phyloP scores from a whole-genome alignment of 2,797 vertebrate species.

The Helostoma temminkii region DNA sequence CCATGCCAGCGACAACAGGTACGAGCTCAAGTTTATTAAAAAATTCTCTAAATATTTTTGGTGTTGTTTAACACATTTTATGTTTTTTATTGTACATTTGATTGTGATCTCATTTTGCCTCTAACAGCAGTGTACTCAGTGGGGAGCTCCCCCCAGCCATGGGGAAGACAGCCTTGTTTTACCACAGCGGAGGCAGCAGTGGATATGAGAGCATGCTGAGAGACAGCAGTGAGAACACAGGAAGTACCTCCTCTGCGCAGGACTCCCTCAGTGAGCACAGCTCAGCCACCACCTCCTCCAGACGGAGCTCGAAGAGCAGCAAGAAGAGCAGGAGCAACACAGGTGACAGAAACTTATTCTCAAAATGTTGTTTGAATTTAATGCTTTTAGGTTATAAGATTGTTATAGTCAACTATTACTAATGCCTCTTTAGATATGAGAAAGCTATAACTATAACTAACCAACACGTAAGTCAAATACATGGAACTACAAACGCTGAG shows the following conservation, averaged over 20 bases:
- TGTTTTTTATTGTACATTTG: not conserved
- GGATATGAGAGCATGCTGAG: conserved; percentile 98
- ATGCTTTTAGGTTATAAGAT: too few relatives aligned
- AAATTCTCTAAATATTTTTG: not conserved
- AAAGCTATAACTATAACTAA: too few relatives aligned
- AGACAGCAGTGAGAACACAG: conserved; percentile 97
- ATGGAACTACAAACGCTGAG: not conserved
- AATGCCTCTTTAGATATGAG: too few relatives aligned
- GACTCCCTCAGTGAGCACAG: conserved; percentile 98
- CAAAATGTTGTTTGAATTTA: not conserved
- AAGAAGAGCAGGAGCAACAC: conserved; percentile 93
- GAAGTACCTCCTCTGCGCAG: conserved; percentile 93
- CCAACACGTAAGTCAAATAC: too few relatives aligned
- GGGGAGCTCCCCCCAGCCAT: conserved; percentile 96
- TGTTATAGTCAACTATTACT: too few relatives aligned
- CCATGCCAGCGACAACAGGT: conserved; percentile 93
- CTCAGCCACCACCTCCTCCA: conserved; percentile 89
- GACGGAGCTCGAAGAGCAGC: conserved; percentile 92
- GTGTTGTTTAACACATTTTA: not conserved
- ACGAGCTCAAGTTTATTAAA: conserved; percentile 5
- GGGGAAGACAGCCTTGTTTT: conserved; percentile 97
- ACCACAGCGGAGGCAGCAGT: conserved; percentile 98
- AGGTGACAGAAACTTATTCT: conserved; percentile 78
- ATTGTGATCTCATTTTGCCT: conserved; percentile 11
- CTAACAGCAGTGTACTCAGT: conserved; percentile 91